Base-by-base conservation (phyloP, 2,888 invertebrate genomes). In the Ophion slaviceki region DNA sequence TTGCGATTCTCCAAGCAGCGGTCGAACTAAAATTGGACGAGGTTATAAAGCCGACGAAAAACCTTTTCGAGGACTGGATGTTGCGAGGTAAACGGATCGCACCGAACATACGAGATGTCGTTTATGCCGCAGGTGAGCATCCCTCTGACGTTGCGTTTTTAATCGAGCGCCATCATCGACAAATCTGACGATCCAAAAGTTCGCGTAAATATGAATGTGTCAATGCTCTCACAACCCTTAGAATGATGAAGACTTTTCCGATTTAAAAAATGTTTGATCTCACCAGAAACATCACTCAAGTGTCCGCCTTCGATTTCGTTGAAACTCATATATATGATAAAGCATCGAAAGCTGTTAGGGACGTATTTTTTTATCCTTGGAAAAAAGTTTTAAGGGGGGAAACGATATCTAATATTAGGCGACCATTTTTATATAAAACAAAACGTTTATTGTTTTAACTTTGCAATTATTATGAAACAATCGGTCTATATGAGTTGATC, bases 91-190 rank as follows among this genome's bases (percentile, higher is more conserved):
- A 95, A 86, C 95, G 96, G 5, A 95, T 98, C 74, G 96, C 96
- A 32, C 95, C 97, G 0, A 97, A 98, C 92, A 95, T 98, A 75
- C 96, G 97, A 87, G 96, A 96, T 92, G 96, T 96, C 11, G 96
- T 97, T 45, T 96, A 96, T 88, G 92, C 94, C 24, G 95, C 95
- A 76, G 96, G 96, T 92, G 90, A 86, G 47, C 24, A 75, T 66
- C 3, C 36, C 61, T 66, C 5, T 64, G 0, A 28, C 17, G 24
- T 59, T n/a, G 7, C 7, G 32, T 14, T 36, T 59, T 59, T n/a
- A 6, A 59, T 57, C 10, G 8, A 72, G n/a, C 14, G 36, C 59
- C 5, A 1, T 61, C n/a, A 28, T 45, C 11, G 11, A 5, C 5
- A 40, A 47, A 28, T 82, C n/a, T 68, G 17, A 14, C 5, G n/a